Percentiles rank a stretch among this genome's conserved stretches.
Evolutionary conservation across 2,113 vertebrate species (phyloP).

Genomic region (Gnathonemus longibarbis): DNA sequence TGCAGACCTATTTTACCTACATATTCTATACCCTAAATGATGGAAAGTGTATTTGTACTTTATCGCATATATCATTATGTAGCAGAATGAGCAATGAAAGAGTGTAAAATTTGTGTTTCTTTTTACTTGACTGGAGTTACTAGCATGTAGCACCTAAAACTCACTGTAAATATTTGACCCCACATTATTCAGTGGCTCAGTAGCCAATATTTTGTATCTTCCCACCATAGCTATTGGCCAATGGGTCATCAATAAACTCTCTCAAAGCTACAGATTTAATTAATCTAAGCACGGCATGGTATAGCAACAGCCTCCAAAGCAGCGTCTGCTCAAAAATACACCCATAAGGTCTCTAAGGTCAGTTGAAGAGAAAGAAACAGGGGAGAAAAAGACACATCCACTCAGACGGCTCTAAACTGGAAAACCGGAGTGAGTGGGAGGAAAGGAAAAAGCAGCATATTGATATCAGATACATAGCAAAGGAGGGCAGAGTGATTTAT

Average conservation of each 20-base stretch:
- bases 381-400: slow-evolving; percentile 24
- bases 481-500: slow-evolving; percentile 73
- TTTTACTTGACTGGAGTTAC: neutral
- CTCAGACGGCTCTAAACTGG: slow-evolving; percentile 9
- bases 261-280: neutral
- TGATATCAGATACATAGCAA: slow-evolving; percentile 92
- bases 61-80: neutral
- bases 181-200: neutral
- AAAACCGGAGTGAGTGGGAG: slow-evolving; percentile 14
- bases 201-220: neutral
- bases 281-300: neutral
- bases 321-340: neutral
- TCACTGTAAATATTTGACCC: neutral
- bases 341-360: neutral
- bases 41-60: neutral
- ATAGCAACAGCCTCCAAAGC: neutral
- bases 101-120: neutral
- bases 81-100: neutral
- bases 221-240: neutral
- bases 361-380: slow-evolving; percentile 24
- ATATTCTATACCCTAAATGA: neutral
- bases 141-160: neutral
- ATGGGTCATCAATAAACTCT: neutral
- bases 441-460: slow-evolving; percentile 74
- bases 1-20: neutral